Conservation (phyloP, 2,888 invertebrate genomes). For the Latrodectus elegans region DNA sequence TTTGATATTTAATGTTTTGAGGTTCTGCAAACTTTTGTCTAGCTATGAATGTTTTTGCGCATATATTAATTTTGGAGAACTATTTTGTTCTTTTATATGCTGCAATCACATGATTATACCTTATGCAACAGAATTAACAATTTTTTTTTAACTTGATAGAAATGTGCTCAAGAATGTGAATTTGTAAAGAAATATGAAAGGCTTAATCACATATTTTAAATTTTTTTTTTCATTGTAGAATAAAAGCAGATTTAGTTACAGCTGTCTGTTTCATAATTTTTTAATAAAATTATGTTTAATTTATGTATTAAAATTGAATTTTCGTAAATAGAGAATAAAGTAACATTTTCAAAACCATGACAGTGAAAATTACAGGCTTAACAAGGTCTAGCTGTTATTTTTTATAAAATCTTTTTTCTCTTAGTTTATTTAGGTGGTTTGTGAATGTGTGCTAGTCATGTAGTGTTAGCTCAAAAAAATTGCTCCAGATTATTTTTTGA, state of each 20-base stretch:
- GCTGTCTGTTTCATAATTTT: background rate
- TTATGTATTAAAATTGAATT: background rate
- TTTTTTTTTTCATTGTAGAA: background rate
- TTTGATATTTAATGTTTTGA: background rate
- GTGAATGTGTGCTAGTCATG: no score
- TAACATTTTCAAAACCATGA: no score
- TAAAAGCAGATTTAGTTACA: background rate
- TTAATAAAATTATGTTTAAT: background rate
- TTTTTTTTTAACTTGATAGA: background rate
- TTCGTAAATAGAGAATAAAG: no score
- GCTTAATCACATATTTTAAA: background rate
- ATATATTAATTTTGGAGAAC: background rate
- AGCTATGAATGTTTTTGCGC: background rate
- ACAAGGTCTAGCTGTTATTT: no score
- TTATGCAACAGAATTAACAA: no score
- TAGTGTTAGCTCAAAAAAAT: no score
- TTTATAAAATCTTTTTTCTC: no score
- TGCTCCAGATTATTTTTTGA: no score
- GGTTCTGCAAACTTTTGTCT: background rate
- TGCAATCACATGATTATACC: no score
- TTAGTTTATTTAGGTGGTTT: no score
- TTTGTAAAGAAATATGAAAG: background rate
- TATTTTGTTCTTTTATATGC: background rate
- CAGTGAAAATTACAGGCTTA: no score
- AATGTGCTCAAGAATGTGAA: background rate